Percentiles rank a stretch among this genome's conserved stretches.
These are phyloP conservation scores for Caloenas nicobarica DNA, from an alignment of 2,113 vertebrate species.

Conservation along the genomic window DNA sequence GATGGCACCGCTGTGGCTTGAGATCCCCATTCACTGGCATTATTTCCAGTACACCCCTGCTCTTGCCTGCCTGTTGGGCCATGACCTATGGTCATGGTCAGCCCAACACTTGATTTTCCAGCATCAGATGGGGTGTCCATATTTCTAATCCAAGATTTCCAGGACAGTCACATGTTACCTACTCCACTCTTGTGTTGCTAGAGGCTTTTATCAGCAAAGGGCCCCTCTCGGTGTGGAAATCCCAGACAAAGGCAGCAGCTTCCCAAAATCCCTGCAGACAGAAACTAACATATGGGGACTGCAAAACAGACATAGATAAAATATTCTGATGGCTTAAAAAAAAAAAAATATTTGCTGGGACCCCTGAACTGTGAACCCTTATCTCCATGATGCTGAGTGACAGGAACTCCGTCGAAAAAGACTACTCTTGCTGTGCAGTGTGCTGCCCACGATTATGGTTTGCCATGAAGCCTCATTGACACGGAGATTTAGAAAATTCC, in stretches of 20 bases:
- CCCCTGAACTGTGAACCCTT: neutral
- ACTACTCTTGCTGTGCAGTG: accelerated
- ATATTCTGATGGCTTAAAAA: neutral
- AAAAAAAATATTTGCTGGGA: neutral
- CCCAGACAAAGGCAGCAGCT: neutral
- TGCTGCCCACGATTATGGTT: neutral
- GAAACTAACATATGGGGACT: neutral
- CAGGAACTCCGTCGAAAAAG: neutral
- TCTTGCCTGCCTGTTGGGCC: neutral
- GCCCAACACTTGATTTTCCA: neutral
- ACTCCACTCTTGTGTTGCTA: neutral
- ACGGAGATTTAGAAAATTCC: neutral
- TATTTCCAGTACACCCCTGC: neutral
- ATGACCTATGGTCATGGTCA: neutral
- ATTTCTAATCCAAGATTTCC: neutral
- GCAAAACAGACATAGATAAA: neutral
- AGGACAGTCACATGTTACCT: neutral
- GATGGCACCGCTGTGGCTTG: neutral
- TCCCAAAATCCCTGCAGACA: neutral
- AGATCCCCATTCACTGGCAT: neutral
- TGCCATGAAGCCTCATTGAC: neutral
- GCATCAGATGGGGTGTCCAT: neutral
- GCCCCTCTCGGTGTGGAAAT: neutral
- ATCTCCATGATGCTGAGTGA: neutral
- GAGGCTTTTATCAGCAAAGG: neutral